A percentile compares a stretch with the other conserved stretches of the same genome.
These are phyloP conservation scores for Hipparchia semele DNA, from an alignment of 2,888 invertebrate species.

Conservation along the genomic window DNA sequence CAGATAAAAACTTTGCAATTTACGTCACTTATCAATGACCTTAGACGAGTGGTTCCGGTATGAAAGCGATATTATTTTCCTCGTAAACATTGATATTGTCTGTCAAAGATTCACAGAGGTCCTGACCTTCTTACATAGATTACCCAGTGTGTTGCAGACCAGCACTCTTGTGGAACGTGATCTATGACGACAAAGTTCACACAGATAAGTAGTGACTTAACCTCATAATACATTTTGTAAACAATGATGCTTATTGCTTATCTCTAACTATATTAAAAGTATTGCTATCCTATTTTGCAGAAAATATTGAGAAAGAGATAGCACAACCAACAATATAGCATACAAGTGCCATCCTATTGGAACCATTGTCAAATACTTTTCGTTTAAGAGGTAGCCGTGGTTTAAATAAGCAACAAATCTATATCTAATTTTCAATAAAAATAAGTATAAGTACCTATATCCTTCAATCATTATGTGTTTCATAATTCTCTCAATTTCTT, in stretches of 20 bases:
- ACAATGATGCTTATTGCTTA: slow-evolving; percentile 30
- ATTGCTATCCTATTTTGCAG: too few relatives aligned
- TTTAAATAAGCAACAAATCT: too few relatives aligned
- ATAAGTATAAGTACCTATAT: too few relatives aligned
- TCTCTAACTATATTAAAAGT: too few relatives aligned
- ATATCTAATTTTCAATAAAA: too few relatives aligned
- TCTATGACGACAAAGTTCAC: slow-evolving; percentile 56
- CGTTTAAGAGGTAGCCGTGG: too few relatives aligned
- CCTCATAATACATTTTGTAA: slow-evolving; percentile 47
- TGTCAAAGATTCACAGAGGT: slow-evolving; percentile 46
- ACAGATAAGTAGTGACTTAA: slow-evolving; percentile 55
- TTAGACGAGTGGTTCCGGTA: slow-evolving; percentile 36
- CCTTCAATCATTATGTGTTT: too few relatives aligned
- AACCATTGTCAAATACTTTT: too few relatives aligned
- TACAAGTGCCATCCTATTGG: too few relatives aligned
- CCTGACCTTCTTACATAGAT: slow-evolving; percentile 43
- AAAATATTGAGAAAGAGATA: too few relatives aligned
- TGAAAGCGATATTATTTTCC: slow-evolving; percentile 33
- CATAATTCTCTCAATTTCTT: too few relatives aligned
- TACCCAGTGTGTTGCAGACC: slow-evolving; percentile 36
- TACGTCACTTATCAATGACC: slow-evolving; percentile 28
- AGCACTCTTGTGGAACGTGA: slow-evolving; percentile 53
- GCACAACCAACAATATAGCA: too few relatives aligned
- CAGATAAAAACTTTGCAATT: background rate
- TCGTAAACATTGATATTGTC: slow-evolving; percentile 41